These are phyloP conservation scores for Megaptera novaeangliae DNA, from an alignment of 2,113 vertebrate species.

Conservation along the genomic window DNA sequence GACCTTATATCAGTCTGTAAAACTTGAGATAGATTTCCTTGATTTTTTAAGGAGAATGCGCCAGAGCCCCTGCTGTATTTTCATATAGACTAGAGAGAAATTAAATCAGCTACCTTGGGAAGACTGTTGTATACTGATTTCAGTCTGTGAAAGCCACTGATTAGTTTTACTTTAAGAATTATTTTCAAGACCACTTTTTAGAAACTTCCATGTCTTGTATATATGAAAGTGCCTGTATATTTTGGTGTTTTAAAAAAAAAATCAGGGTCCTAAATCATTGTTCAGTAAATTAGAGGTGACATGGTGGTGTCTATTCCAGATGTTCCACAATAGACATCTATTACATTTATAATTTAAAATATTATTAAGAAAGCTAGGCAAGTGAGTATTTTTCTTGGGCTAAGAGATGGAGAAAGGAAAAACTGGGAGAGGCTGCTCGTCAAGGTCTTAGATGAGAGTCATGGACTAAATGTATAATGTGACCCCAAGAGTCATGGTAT, in stretches of 20 bases:
- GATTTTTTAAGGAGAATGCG: slow-evolving; percentile 24
- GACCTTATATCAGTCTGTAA: slow-evolving; percentile 50
- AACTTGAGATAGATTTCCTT: slow-evolving; percentile 38
- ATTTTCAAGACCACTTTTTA: slow-evolving; percentile 12
- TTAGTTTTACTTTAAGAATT: neutral
- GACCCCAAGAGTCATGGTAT: neutral
- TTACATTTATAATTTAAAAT: neutral
- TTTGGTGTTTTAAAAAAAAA: neutral
- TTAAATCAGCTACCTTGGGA: neutral
- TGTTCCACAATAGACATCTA: neutral
- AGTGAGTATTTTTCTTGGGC: neutral
- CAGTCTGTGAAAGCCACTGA: neutral
- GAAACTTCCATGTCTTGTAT: neutral
- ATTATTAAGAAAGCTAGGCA: neutral
- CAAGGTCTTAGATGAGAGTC: neutral
- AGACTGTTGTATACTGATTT: slow-evolving; percentile 23
- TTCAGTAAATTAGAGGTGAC: neutral
- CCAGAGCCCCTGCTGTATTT: neutral
- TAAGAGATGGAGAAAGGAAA: neutral
- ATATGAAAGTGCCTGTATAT: neutral
- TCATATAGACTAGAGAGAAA: neutral
- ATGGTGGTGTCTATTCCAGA: neutral
- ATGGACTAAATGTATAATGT: neutral
- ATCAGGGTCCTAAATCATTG: neutral
- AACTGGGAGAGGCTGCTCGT: neutral